Base-by-base conservation (phyloP, 2,888 invertebrate species). In the Plebejus melissa region DNA sequence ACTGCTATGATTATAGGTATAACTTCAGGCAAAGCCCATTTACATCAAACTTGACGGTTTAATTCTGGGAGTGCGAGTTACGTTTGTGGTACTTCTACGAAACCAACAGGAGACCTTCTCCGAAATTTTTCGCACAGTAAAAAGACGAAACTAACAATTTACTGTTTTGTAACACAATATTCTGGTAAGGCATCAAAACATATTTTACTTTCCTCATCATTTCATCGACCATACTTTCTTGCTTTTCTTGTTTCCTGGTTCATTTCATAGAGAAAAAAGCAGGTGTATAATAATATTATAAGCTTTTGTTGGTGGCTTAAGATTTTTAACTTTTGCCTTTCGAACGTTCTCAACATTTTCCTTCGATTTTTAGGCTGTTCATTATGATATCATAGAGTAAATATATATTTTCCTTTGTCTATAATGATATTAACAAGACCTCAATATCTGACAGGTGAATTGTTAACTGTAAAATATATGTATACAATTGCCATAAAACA, bases 31-130 rank as follows among this genome's bases (percentile, higher is more conserved):
- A 65, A 65, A 13, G 32, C 32, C 65, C 16, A 32, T 65, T 65
- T 36, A 36, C 16, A 65, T 65, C 65, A 65, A 36, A 65, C 65
- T 36, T 65, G 65, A 65, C 65, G 65, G 65, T 65, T 65, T 65
- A 65, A 65, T 36, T 4, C 65, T 13, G 32, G 32, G 32, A 65
- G 32, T 36, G 22, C 65, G 22, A 65, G 32, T 65, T 32, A 28
- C 60, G 9, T 65, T 13, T 36, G 11, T 28, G 60, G 11, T 28
- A 36, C 32, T 65, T 65, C 65, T 65, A 13, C 32, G 65, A 65
- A 65, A 65, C 65, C 65, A 28, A 58, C 58, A 22, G 22, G 28
- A 65, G 13, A 65, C 32, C 65, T 65, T 36, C 65, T 36, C 32
- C 16, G 65, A 65, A 65, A 32, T 36, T 16, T 65, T 65, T 65